A percentile compares a stretch with the other conserved stretches of the same genome.
Evolutionary conservation across 2,113 vertebrate species (phyloP).

Genomic region (Dromaius novaehollandiae): DNA sequence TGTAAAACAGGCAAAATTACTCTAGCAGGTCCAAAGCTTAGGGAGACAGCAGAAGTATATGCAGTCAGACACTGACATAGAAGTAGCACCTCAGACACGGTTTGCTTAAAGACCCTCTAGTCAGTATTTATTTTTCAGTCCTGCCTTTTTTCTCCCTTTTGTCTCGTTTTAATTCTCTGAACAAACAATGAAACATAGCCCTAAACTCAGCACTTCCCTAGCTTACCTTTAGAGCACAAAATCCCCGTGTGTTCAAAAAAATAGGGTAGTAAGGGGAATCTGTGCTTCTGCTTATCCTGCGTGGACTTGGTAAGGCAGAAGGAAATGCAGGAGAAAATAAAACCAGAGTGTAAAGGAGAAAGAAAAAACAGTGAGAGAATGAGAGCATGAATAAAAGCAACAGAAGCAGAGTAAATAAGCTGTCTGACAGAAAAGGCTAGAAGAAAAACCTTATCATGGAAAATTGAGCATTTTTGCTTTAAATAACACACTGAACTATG

Average conservation of each 20-base stretch:
- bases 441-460: background rate
- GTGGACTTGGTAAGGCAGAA: background rate
- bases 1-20: conserved; percentile 4
- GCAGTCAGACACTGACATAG: background rate
- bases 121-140: background rate
- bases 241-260: rapidly evolving
- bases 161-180: background rate
- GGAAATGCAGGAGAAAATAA: background rate
- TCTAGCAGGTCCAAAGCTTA: background rate
- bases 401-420: background rate
- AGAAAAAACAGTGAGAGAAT: background rate
- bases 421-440: background rate
- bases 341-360: background rate
- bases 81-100: background rate
- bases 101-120: background rate
- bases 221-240: background rate
- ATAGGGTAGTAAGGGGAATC: background rate
- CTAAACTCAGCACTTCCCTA: background rate
- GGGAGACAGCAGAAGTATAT: background rate
- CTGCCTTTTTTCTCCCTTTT: background rate
- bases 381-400: background rate
- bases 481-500: background rate
- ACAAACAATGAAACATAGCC: background rate
- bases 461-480: background rate
- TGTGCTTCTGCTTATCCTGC: background rate